Evolutionary conservation across 2,113 vertebrate genomes (phyloP).

Genomic region (Hippolais icterina): DNA sequence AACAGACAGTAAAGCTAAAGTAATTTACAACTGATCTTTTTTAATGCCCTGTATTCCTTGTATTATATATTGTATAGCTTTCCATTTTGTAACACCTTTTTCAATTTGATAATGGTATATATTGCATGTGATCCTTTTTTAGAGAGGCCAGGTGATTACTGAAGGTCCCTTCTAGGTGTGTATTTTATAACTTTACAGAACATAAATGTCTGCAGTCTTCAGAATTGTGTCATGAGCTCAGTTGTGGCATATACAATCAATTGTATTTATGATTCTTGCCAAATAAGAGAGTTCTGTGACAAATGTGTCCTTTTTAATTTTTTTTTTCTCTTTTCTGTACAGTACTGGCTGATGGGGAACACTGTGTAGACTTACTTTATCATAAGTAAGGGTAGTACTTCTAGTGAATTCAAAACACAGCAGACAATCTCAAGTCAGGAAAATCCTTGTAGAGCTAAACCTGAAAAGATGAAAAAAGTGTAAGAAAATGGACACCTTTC

Average conservation of each 20-base stretch:
- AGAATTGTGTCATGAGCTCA: background rate
- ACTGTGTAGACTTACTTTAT: background rate
- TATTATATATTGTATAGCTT: constrained; percentile 33
- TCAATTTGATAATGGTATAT: background rate
- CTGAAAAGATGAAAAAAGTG: background rate
- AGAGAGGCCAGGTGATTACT: background rate
- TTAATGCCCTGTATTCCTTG: background rate
- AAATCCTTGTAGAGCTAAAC: background rate
- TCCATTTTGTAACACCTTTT: constrained; percentile 25
- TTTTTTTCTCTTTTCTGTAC: background rate
- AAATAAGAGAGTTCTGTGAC: background rate
- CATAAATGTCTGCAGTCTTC: background rate
- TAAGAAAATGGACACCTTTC: background rate
- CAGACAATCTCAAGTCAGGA: background rate
- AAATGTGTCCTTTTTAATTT: fast-evolving
- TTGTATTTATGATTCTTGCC: background rate
- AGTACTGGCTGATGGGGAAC: background rate
- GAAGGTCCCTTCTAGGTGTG: background rate
- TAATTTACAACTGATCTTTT: background rate
- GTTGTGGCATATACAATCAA: background rate
- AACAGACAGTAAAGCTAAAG: background rate
- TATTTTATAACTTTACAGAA: background rate
- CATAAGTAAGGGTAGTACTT: background rate
- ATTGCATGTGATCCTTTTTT: background rate
- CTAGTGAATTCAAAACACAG: background rate